Percentiles rank a stretch among this genome's conserved stretches.
phyloP scores from a whole-genome alignment of 2,888 invertebrate species.

The Dilophus febrilis region DNA sequence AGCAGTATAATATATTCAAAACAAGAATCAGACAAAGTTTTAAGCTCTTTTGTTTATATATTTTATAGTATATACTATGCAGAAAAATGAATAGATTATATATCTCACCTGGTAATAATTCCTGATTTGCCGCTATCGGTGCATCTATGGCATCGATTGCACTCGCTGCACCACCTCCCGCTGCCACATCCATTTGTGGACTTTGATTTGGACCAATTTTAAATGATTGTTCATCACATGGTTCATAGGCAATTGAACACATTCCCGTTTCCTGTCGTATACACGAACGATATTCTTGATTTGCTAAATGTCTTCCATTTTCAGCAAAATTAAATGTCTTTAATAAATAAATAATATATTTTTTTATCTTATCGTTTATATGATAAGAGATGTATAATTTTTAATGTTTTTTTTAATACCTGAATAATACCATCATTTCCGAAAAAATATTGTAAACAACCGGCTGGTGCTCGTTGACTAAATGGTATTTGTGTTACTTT shows the following conservation, averaged over 20 bases:
- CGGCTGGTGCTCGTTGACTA: conserved; percentile 55
- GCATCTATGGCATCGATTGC: neutral
- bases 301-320: conserved; percentile 63
- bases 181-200: conserved; percentile 12
- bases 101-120: neutral
- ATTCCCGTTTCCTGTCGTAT: conserved; percentile 48
- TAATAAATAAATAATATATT: conserved; percentile 2
- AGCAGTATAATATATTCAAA: too few relatives aligned
- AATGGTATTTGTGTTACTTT: conserved; percentile 60
- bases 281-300: conserved; percentile 63
- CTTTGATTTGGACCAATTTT: conserved; percentile 39
- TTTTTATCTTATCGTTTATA: conserved; percentile 1
- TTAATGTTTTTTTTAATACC: conserved; percentile 10
- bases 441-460: conserved; percentile 59
- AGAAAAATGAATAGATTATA: too few relatives aligned
- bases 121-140: neutral
- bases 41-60: too few relatives aligned
- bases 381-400: neutral
- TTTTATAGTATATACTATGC: too few relatives aligned
- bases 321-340: conserved; percentile 68
- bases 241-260: conserved; percentile 60
- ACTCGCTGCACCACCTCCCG: conserved; percentile 14
- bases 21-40: too few relatives aligned
- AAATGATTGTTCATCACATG: conserved; percentile 60
- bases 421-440: conserved; percentile 36